These are phyloP conservation scores for Schrankia costaestrigalis DNA, from an alignment of 2,888 invertebrate genomes.

Conservation along the genomic window DNA sequence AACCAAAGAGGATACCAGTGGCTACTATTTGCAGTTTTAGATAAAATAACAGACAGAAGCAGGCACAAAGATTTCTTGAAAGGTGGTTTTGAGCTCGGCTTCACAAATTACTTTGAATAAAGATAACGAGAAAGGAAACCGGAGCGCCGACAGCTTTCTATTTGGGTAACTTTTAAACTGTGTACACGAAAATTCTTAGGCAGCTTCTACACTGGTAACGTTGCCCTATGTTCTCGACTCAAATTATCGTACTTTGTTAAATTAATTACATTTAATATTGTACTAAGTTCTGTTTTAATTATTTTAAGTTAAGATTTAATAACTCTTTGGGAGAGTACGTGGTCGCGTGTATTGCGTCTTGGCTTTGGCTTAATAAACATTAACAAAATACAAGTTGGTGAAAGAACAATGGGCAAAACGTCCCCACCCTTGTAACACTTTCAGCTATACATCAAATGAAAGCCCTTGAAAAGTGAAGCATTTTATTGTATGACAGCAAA, in stretches of 20 bases:
- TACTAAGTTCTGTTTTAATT: conserved; percentile 11
- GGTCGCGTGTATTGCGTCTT: no score
- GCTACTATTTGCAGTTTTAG: no score
- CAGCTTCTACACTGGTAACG: conserved; percentile 4
- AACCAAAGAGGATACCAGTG: no score
- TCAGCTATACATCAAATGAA: no score
- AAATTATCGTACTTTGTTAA: conserved; percentile 7
- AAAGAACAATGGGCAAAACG: no score
- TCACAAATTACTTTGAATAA: conserved; percentile 41
- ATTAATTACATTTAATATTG: conserved; percentile 3
- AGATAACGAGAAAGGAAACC: conserved; percentile 39
- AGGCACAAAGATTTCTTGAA: conserved; percentile 25
- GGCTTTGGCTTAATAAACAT: no score
- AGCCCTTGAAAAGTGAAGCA: no score
- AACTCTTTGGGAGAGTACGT: no score
- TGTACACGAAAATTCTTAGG: conserved; percentile 10
- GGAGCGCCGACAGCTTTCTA: conserved; percentile 21
- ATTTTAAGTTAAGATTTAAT: conserved; percentile 16
- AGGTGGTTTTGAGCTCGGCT: conserved; percentile 14
- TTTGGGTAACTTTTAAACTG: conserved; percentile 19
- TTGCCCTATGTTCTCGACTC: conserved; percentile 2
- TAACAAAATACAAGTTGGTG: no score
- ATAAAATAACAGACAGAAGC: no score
- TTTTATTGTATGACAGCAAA: no score
- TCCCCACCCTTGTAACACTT: no score